These are phyloP conservation scores for Gymnocephalus cernua DNA, from an alignment of 2,113 vertebrate species.

Conservation along the genomic window DNA sequence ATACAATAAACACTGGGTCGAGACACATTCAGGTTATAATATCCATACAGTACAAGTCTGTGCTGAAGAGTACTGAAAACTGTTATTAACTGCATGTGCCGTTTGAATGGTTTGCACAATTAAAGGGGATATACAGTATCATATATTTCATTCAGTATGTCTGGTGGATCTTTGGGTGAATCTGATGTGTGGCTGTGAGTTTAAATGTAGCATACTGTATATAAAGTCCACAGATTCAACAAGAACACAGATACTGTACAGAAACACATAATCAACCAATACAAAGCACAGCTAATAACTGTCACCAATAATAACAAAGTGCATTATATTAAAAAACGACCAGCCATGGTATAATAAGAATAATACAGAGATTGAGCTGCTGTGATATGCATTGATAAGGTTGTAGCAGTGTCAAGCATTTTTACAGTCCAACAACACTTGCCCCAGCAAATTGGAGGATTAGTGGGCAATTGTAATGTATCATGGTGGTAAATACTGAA, in stretches of 20 bases:
- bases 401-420: background rate
- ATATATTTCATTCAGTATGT: constrained; percentile 28
- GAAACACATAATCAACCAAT: constrained; percentile 7
- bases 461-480: background rate
- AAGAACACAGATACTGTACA: constrained; percentile 22
- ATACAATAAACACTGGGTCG: background rate
- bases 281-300: constrained; percentile 31
- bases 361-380: background rate
- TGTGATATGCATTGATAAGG: background rate
- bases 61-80: background rate
- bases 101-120: background rate
- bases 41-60: constrained; percentile 20
- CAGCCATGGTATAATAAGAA: background rate
- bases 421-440: background rate
- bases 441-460: background rate
- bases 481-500: background rate
- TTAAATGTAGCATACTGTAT: background rate
- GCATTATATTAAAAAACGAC: constrained; percentile 1
- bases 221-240: constrained; percentile 5
- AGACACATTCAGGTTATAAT: constrained; percentile 15
- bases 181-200: constrained; percentile 13
- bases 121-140: constrained; percentile 5
- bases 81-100: background rate
- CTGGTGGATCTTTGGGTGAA: constrained; percentile 15
- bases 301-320: constrained; percentile 1